phyloP scores from a whole-genome alignment of 2,888 invertebrate species.

The Eurytoma adleriae region DNA sequence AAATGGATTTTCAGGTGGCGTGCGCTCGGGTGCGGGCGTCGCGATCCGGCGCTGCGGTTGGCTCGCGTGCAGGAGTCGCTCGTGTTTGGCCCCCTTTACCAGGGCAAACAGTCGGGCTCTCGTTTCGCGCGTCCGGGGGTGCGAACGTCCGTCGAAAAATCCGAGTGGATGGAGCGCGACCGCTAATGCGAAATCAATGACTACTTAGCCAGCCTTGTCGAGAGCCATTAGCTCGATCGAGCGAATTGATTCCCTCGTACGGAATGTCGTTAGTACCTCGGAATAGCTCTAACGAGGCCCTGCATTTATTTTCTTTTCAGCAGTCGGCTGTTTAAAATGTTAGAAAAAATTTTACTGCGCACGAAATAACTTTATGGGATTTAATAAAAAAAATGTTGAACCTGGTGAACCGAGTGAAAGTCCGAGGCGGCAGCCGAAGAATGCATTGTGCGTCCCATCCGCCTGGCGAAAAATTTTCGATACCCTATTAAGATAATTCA shows the following conservation, averaged over 20 bases:
- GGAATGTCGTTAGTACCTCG: no score
- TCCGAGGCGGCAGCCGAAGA: slow-evolving; percentile 1
- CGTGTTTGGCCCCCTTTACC: slow-evolving; percentile 55
- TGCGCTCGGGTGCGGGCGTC: no score
- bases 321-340: no score
- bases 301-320: no score
- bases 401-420: slow-evolving; percentile 11
- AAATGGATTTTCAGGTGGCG: no score
- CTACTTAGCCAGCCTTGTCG: neutral
- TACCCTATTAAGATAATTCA: slow-evolving; percentile 40
- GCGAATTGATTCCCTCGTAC: no score
- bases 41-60: no score
- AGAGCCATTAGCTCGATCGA: neutral
- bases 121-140: slow-evolving; percentile 1
- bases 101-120: slow-evolving; percentile 19
- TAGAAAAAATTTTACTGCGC: no score
- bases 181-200: slow-evolving; percentile 24
- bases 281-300: no score
- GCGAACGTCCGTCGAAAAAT: slow-evolving; percentile 11
- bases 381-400: no score
- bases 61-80: slow-evolving; percentile 10
- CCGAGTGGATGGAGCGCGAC: neutral
- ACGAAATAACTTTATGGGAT: no score
- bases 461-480: neutral
- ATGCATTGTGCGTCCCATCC: neutral